A percentile compares a stretch with the other conserved stretches of the same genome.
These are phyloP conservation scores for Myopa tessellatipennis DNA, from an alignment of 2,888 invertebrate species.

Conservation along the genomic window DNA sequence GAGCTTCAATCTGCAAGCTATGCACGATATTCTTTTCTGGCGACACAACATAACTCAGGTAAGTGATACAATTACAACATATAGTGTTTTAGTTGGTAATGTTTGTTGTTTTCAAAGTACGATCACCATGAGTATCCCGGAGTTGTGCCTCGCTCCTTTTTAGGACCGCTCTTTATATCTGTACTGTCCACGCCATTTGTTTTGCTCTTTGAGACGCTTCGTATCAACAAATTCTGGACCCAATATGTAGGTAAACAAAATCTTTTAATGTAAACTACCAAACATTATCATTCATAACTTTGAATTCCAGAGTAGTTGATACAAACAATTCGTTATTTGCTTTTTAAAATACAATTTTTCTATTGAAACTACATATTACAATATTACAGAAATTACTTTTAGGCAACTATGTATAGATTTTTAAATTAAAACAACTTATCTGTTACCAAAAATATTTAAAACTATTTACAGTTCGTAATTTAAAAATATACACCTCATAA, in stretches of 20 bases:
- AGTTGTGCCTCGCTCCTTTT: conserved; percentile 95
- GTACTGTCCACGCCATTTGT: conserved; percentile 82
- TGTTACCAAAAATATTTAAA: too few relatives aligned
- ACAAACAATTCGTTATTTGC: too few relatives aligned
- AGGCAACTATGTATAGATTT: too few relatives aligned
- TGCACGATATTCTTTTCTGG: conserved; percentile 95
- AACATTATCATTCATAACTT: too few relatives aligned
- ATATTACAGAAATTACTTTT: too few relatives aligned
- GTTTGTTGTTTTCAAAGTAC: conserved; percentile 76
- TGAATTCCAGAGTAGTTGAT: too few relatives aligned
- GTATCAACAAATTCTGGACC: conserved; percentile 85
- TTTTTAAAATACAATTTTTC: too few relatives aligned
- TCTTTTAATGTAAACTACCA: too few relatives aligned
- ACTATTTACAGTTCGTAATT: too few relatives aligned
- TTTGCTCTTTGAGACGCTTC: conserved; percentile 74
- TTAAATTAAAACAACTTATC: too few relatives aligned
- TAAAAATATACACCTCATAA: too few relatives aligned
- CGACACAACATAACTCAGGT: conserved; percentile 86
- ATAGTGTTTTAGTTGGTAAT: background rate
- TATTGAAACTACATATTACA: too few relatives aligned
- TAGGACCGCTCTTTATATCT: conserved; percentile 89
- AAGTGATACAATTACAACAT: conserved; percentile 51
- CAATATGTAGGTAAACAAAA: conserved; percentile 83
- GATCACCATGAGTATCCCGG: conserved; percentile 98
- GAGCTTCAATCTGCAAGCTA: conserved; percentile 98